A percentile compares a stretch with the other conserved stretches of the same genome.
These are phyloP conservation scores for Pantherophis vulpinus DNA, from an alignment of 2,797 vertebrate species.

Conservation along the genomic window DNA sequence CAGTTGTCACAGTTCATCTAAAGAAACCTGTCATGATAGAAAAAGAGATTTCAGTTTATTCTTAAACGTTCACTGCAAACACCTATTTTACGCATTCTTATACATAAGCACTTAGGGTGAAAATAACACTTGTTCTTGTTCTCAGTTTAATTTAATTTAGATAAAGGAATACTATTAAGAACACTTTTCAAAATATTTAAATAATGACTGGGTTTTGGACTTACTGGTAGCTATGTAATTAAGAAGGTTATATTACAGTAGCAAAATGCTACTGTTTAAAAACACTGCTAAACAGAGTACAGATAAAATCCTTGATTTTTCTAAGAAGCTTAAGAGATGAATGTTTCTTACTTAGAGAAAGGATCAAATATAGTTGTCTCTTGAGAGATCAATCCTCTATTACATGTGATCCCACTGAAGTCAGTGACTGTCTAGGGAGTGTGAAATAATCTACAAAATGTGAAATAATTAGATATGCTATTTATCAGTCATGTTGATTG, in stretches of 20 bases:
- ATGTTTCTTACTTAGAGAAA: neutral
- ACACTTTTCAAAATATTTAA: neutral
- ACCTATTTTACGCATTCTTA: neutral
- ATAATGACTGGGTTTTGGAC: neutral
- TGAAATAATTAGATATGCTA: conserved; percentile 18
- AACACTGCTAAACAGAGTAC: neutral
- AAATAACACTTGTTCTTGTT: neutral
- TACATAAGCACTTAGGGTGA: neutral
- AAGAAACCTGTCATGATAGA: neutral
- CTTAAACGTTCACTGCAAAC: neutral
- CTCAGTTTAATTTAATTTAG: neutral
- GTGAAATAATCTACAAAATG: conserved; percentile 14
- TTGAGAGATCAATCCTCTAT: conserved; percentile 19
- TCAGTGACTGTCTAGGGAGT: neutral
- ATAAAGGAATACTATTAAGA: neutral
- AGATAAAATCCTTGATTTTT: neutral
- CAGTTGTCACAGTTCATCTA: neutral
- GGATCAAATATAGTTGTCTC: conserved; percentile 4
- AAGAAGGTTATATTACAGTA: neutral
- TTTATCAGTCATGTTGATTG: conserved; percentile 3
- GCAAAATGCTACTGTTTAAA: neutral
- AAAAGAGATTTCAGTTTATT: neutral
- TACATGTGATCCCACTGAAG: conserved; percentile 6
- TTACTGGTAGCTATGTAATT: neutral
- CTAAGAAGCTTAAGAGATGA: neutral